These are phyloP conservation scores for Cosmorhoe ocellata DNA, from an alignment of 2,888 invertebrate species.

Conservation along the genomic window DNA sequence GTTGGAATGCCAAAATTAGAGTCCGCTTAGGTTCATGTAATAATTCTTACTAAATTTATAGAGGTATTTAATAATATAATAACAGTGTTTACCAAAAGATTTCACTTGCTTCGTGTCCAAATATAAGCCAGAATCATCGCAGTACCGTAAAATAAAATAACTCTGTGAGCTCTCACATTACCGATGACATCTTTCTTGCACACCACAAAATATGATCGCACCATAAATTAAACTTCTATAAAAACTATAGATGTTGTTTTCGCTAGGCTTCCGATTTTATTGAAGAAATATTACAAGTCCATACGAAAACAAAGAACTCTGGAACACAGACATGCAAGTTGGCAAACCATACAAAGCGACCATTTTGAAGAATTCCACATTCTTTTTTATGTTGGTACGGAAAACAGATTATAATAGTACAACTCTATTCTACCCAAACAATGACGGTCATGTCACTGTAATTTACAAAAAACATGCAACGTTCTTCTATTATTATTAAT, in stretches of 20 bases:
- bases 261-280: constrained; percentile 48
- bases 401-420: constrained; percentile 34
- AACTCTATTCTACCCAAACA: too few relatives aligned
- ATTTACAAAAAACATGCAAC: too few relatives aligned
- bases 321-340: constrained; percentile 82
- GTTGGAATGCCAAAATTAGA: constrained; percentile 80
- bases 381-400: constrained; percentile 58
- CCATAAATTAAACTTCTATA: constrained; percentile 45
- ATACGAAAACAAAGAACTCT: constrained; percentile 79
- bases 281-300: constrained; percentile 51
- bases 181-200: constrained; percentile 77
- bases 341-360: constrained; percentile 86
- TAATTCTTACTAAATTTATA: constrained; percentile 19
- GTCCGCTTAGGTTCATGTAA: constrained; percentile 59
- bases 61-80: constrained; percentile 14
- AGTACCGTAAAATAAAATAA: constrained; percentile 70
- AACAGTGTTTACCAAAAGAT: constrained; percentile 55
- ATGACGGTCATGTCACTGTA: too few relatives aligned
- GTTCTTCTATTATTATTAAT: too few relatives aligned
- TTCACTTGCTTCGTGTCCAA: constrained; percentile 61
- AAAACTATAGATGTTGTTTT: constrained; percentile 45
- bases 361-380: constrained; percentile 86
- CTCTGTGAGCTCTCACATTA: constrained; percentile 79
- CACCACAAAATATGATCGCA: constrained; percentile 52
- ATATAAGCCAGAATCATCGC: constrained; percentile 66